Evolutionary conservation across 2,888 invertebrate genomes (phyloP), one percentile per base, ranked within the genome.

Genomic region (Belgica antarctica): DNA sequence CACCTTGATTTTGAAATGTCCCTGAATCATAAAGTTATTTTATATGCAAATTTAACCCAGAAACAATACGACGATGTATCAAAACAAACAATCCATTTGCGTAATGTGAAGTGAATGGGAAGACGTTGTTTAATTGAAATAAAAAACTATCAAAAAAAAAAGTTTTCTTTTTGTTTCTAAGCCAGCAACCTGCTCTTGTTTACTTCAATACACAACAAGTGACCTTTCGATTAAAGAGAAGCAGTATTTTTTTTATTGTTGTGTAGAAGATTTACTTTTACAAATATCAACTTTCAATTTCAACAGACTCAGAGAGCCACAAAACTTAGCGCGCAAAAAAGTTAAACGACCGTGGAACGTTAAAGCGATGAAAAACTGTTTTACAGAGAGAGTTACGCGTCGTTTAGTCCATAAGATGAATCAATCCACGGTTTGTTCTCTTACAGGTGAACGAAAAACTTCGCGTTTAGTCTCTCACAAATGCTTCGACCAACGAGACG

Each of bases 251-350:
- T 22, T 8, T 52, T 17, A 52, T 52, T 52, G 52, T 52, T 4
- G 22, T 17, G 52, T 22, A 52, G n/a, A 52, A 22, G 22, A 22
- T 52, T 52, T 52, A 52, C 22, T 59, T 59, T 25, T 59, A 24
- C n/a, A 61, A 61, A 61, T 12, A 28, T 61, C 31, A 62, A 62
- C 62, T 62, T 62, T 62, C 62, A 62, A 31, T 62, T 62, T 62
- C 27, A 52, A 22, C 41, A 41, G 15, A 10, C 31, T 7, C 10
- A 15, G 52, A 52, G 52, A 52, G 52, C 19, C 19, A 2, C 7
- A 17, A 52, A 22, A 46, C 8, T 46, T 46, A 4, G 52, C 5
- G 52, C 52, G 52, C 52, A 19, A 52, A 52, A 7, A n/a, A n/a
- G n/a, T n/a, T n/a, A n/a, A n/a, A n/a, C n/a, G n/a, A n/a, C n/a